Conservation (phyloP, 2,113 vertebrate species). For the Anoplopoma fimbria region DNA sequence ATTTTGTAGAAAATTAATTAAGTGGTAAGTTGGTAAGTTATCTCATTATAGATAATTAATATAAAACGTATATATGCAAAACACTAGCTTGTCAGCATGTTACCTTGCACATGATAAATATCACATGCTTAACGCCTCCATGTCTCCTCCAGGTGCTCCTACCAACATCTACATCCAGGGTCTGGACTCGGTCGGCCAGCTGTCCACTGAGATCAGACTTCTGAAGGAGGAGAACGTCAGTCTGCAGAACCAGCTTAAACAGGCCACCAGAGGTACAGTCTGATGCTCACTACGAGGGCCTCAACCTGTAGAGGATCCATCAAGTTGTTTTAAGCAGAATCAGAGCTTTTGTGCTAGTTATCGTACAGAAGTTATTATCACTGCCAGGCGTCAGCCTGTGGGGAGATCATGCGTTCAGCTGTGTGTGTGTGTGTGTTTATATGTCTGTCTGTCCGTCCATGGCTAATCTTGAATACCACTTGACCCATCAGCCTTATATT, state of each 20-base stretch:
- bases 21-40: neutral
- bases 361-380: neutral
- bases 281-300: no score
- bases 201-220: conserved; percentile 83
- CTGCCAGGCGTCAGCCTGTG: neutral
- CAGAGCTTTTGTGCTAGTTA: neutral
- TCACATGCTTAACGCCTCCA: neutral
- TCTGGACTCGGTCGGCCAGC: conserved; percentile 83
- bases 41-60: neutral
- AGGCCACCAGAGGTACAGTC: conserved; percentile 82
- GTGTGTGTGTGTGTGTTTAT: neutral
- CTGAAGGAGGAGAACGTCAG: conserved; percentile 81
- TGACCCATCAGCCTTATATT: neutral
- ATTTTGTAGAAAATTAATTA: no score
- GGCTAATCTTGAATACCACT: neutral
- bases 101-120: neutral
- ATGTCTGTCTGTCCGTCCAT: neutral
- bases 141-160: conserved; percentile 78
- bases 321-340: neutral
- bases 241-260: conserved; percentile 83
- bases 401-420: neutral
- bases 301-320: neutral
- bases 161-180: conserved; percentile 85
- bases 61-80: neutral
- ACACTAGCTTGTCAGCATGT: neutral